Conservation (phyloP, 2,888 invertebrate genomes). For the Entomobrya multifasciata region DNA sequence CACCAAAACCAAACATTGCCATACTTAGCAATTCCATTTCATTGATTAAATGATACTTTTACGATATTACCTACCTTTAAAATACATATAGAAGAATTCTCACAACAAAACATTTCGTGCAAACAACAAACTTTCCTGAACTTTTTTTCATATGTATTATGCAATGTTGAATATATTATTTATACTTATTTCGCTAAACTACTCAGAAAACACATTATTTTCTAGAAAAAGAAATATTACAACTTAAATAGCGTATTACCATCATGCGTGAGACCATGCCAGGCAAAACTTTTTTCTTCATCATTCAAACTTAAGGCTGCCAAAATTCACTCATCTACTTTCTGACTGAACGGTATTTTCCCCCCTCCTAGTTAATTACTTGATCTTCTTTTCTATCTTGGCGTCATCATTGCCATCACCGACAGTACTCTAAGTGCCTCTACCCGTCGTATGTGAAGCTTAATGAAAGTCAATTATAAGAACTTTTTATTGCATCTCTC, state of each 20-base stretch:
- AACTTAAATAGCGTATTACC: no score
- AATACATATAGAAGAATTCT: no score
- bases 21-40: no score
- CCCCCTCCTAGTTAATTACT: slow-evolving; percentile 34
- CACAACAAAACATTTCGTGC: no score
- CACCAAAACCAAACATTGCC: slow-evolving; percentile 19
- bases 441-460: slow-evolving; percentile 16
- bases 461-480: slow-evolving; percentile 61
- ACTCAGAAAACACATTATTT: neutral
- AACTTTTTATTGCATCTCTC: slow-evolving; percentile 46
- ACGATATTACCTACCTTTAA: no score
- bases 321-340: slow-evolving; percentile 28
- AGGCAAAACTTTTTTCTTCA: neutral
- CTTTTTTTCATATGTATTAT: no score
- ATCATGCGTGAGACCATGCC: no score
- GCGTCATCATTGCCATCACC: slow-evolving; percentile 22
- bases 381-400: slow-evolving; percentile 46
- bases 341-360: neutral
- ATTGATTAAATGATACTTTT: no score
- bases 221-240: neutral
- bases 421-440: neutral
- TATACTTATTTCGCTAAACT: neutral
- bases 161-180: neutral
- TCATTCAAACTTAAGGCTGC: neutral
- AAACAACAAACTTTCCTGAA: no score